Conservation (phyloP, 1,140 invertebrate genomes). For the Megalopta genalis region DNA sequence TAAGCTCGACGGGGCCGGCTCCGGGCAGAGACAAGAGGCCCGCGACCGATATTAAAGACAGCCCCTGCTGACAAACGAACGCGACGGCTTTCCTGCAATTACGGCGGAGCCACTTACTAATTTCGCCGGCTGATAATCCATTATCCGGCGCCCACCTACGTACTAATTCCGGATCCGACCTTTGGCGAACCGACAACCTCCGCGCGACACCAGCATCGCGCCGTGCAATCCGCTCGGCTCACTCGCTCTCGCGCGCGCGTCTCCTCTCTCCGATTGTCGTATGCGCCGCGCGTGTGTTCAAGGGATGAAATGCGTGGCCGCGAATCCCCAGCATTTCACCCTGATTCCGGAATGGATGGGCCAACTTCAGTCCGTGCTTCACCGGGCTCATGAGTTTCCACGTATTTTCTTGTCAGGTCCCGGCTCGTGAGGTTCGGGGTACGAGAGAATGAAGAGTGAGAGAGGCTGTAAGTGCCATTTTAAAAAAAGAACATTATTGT, state of each 20-base stretch:
- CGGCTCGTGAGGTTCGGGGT: no score
- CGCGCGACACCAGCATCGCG: background rate
- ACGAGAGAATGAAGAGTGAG: no score
- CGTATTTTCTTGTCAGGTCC: background rate
- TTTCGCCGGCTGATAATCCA: slow-evolving; percentile 66
- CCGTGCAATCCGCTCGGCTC: no score
- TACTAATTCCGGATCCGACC: slow-evolving; percentile 55
- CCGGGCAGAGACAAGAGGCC: background rate
- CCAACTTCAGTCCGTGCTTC: background rate
- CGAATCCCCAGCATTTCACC: background rate
- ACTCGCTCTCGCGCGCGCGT: background rate
- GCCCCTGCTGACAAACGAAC: slow-evolving; percentile 60
- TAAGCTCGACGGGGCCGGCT: slow-evolving; percentile 4
- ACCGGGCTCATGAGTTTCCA: background rate
- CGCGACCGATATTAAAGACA: slow-evolving; percentile 51
- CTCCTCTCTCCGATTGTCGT: background rate
- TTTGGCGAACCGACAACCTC: slow-evolving; percentile 36
- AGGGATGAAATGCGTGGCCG: background rate
- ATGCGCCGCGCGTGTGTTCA: no score
- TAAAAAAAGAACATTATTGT: no score
- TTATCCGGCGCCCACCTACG: slow-evolving; percentile 55
- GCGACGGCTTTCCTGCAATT: slow-evolving; percentile 59
- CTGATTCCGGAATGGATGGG: background rate
- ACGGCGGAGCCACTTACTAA: slow-evolving; percentile 69
- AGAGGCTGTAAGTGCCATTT: no score